Conservation (phyloP, 2,797 vertebrate genomes). For the Chrysocyon brachyurus region DNA sequence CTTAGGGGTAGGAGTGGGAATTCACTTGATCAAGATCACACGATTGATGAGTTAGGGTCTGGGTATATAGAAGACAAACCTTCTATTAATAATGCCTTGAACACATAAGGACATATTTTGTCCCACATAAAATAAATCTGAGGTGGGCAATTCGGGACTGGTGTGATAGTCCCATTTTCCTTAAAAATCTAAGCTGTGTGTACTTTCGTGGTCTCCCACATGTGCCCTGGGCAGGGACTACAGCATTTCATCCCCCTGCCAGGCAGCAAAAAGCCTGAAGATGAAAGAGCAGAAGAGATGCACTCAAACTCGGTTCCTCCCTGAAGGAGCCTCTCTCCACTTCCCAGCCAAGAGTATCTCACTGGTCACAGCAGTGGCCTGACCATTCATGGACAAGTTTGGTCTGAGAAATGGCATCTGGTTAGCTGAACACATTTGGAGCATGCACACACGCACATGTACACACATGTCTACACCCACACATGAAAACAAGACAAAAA, state of each 20-base stretch:
- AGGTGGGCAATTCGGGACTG: not conserved
- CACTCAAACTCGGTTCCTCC: not conserved
- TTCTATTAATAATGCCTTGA: not conserved
- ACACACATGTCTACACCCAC: not conserved
- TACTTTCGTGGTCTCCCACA: fast-evolving
- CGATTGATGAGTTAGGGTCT: not conserved
- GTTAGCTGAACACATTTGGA: not conserved
- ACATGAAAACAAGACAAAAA: not conserved
- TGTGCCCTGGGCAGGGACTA: not conserved
- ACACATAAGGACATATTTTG: not conserved
- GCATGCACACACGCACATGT: not conserved
- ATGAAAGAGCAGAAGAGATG: fast-evolving
- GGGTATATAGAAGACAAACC: not conserved
- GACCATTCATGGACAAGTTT: not conserved
- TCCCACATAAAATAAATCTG: not conserved
- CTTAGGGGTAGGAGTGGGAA: not conserved
- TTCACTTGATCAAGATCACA: not conserved
- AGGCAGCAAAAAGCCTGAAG: not conserved
- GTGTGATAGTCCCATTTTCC: fast-evolving
- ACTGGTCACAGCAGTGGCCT: fast-evolving
- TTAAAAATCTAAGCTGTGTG: too few relatives aligned
- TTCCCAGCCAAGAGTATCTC: not conserved
- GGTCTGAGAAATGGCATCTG: not conserved
- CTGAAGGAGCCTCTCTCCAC: not conserved
- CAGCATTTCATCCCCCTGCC: not conserved